These are phyloP conservation scores for Sialia sialis DNA, from an alignment of 2,113 vertebrate species.

Conservation along the genomic window DNA sequence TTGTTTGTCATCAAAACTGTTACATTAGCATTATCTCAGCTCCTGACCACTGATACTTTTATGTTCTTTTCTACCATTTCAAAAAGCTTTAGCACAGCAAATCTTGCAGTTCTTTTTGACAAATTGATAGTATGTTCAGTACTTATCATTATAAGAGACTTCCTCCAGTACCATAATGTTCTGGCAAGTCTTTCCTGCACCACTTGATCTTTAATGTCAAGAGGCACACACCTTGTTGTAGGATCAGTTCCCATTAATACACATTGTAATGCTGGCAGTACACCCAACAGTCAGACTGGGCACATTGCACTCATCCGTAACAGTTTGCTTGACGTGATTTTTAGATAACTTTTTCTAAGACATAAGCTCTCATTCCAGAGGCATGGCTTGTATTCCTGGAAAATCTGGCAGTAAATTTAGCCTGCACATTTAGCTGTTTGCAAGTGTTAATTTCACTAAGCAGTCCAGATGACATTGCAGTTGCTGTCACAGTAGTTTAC, in stretches of 20 bases:
- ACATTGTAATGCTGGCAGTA: not conserved
- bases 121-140: not conserved
- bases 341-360: not conserved
- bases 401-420: not conserved
- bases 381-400: not conserved
- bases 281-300: not conserved
- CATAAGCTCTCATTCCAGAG: not conserved
- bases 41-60: not conserved
- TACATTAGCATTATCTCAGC: not conserved
- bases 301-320: accelerated
- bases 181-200: not conserved
- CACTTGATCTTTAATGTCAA: not conserved
- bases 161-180: not conserved
- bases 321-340: not conserved
- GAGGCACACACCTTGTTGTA: not conserved
- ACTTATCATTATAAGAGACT: not conserved
- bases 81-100: not conserved
- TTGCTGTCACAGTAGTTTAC: not conserved
- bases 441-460: not conserved
- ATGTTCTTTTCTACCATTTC: not conserved
- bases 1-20: not conserved
- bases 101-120: not conserved
- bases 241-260: not conserved
- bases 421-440: not conserved
- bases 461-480: not conserved